Evolutionary conservation across 2,888 invertebrate species (phyloP).

Genomic region (Pheosia gnoma): DNA sequence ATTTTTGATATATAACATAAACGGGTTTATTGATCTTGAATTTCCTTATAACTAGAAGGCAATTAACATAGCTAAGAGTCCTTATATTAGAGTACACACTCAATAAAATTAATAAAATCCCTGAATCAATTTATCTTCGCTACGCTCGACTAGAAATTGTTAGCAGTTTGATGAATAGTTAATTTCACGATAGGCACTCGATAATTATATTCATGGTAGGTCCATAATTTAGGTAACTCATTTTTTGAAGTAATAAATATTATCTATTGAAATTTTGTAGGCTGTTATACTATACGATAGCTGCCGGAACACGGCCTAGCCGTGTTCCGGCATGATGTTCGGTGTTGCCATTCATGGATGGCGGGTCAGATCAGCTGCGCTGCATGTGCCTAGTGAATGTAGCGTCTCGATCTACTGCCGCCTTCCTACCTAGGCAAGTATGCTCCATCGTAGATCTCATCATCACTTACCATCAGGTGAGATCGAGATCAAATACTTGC

Average conservation of each 20-base stretch:
- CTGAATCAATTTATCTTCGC: slow-evolving; percentile 4
- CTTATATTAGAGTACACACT: background rate
- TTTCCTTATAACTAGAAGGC: slow-evolving; percentile 9
- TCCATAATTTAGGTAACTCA: background rate
- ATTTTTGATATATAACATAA: slow-evolving; percentile 25
- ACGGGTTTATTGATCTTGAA: slow-evolving; percentile 24
- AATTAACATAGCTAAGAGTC: background rate
- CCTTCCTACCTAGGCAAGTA: too few relatives aligned
- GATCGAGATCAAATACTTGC: too few relatives aligned
- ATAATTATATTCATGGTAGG: slow-evolving; percentile 2
- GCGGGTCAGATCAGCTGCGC: too few relatives aligned
- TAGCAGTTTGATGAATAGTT: slow-evolving; percentile 4
- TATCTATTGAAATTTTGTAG: too few relatives aligned
- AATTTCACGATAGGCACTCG: background rate
- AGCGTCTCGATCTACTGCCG: too few relatives aligned
- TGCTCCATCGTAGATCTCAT: too few relatives aligned
- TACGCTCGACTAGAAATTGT: slow-evolving; percentile 7
- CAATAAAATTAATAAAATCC: slow-evolving; percentile 9
- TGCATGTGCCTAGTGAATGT: too few relatives aligned
- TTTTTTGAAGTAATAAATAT: background rate
- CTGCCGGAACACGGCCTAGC: too few relatives aligned
- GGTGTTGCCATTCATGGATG: too few relatives aligned
- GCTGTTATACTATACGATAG: too few relatives aligned
- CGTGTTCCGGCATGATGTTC: too few relatives aligned
- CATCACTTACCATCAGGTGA: too few relatives aligned